Evolutionary conservation across 2,888 invertebrate genomes (phyloP).

Genomic region (Ectemnius continuus): DNA sequence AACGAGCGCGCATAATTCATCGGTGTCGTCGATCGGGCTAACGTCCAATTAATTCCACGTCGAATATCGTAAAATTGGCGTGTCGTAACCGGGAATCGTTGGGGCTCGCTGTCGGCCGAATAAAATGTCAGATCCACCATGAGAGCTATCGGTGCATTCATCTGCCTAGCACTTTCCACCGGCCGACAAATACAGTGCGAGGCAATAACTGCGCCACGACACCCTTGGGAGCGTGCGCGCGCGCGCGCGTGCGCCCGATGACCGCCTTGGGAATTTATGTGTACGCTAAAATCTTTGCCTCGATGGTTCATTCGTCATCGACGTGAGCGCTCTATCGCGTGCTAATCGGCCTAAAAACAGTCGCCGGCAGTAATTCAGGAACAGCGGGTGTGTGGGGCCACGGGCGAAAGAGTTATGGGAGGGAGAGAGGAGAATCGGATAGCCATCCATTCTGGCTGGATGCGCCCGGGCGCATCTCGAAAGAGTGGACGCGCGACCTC

Average conservation of each 20-base stretch:
- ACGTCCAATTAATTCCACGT: too few species aligned
- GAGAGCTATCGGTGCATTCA: background rate
- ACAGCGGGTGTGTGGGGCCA: constrained; percentile 39
- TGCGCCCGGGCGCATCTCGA: background rate
- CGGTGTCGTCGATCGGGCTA: too few species aligned
- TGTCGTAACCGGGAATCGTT: too few species aligned
- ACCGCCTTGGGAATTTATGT: constrained; percentile 29
- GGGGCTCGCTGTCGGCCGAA: too few species aligned
- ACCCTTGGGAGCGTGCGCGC: background rate
- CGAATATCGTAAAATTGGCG: too few species aligned
- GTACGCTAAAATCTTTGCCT: constrained; percentile 25
- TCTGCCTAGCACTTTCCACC: background rate
- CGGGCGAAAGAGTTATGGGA: constrained; percentile 35
- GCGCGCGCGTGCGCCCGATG: too few species aligned
- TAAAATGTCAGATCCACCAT: too few species aligned
- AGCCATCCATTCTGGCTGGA: background rate
- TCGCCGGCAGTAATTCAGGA: constrained; percentile 33
- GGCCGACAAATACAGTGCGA: background rate
- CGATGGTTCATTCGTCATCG: constrained; percentile 17
- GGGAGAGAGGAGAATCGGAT: constrained; percentile 16
- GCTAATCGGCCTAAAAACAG: constrained; percentile 28
- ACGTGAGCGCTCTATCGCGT: constrained; percentile 43
- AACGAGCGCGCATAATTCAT: background rate
- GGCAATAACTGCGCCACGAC: background rate
- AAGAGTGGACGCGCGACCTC: background rate